phyloP scores from a whole-genome alignment of 2,888 invertebrate genomes.

The Eristalis intricaria region DNA sequence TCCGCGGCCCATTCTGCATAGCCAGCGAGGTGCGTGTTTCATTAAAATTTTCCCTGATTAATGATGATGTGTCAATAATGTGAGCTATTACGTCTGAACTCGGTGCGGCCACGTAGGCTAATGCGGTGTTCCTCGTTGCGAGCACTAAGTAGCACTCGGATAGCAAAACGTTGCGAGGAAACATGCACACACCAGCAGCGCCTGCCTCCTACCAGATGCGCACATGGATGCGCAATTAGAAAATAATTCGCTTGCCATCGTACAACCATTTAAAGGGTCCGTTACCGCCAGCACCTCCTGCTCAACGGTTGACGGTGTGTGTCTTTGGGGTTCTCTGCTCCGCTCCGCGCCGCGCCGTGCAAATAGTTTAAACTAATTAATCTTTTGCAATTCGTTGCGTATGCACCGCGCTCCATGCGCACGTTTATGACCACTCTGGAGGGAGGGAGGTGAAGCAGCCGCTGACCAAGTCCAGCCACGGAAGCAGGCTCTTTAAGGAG shows the following conservation, averaged over 20 bases:
- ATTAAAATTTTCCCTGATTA: constrained; percentile 75
- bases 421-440: not conserved
- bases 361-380: constrained; percentile 68
- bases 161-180: constrained; percentile 21
- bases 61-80: constrained; percentile 79
- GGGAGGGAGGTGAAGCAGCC: not conserved
- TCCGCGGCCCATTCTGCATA: constrained; percentile 12
- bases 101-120: constrained; percentile 21
- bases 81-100: constrained; percentile 69
- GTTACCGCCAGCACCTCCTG: constrained; percentile 6
- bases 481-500: constrained; percentile 21
- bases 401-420: not conserved
- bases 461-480: constrained; percentile 23
- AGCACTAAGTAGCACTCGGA: constrained; percentile 28
- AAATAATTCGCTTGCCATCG: constrained; percentile 57
- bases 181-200: not conserved
- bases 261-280: constrained; percentile 45
- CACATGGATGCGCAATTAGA: constrained; percentile 56
- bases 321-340: constrained; percentile 26
- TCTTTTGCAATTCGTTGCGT: constrained; percentile 61
- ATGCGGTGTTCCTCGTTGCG: constrained; percentile 3
- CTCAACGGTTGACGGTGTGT: not conserved
- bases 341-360: constrained; percentile 28
- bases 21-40: constrained; percentile 50
- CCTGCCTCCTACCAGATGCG: constrained; percentile 14